Percentiles rank a stretch among this genome's conserved stretches.
These are phyloP conservation scores for Cisticola juncidis DNA, from an alignment of 2,113 vertebrate genomes.

Conservation along the genomic window DNA sequence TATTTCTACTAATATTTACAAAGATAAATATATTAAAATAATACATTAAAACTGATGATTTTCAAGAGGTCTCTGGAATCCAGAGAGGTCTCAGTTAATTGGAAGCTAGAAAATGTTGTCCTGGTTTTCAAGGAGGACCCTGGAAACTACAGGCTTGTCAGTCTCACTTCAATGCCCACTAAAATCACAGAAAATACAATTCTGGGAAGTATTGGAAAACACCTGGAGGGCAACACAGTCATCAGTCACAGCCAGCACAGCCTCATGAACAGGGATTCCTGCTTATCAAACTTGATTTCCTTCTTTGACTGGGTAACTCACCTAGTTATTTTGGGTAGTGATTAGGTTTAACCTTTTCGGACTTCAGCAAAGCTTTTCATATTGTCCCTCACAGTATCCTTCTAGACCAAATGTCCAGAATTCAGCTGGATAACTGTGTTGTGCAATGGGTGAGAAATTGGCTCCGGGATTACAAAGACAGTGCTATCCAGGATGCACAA, in stretches of 20 bases:
- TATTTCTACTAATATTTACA: not conserved
- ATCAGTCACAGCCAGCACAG: not conserved
- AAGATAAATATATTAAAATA: not conserved
- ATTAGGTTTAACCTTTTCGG: not conserved
- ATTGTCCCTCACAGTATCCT: not conserved
- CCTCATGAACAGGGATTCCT: not conserved
- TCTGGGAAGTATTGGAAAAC: not conserved
- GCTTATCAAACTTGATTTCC: not conserved
- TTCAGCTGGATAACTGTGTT: accelerated
- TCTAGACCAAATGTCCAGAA: not conserved
- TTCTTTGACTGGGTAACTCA: not conserved
- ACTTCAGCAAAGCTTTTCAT: not conserved
- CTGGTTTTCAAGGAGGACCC: not conserved
- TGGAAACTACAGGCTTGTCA: not conserved
- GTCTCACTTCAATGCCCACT: not conserved
- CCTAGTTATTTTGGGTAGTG: not conserved
- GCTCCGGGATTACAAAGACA: not conserved
- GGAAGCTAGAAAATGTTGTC: not conserved
- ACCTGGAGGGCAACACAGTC: not conserved
- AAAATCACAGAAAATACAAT: not conserved
- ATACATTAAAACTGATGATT: not conserved
- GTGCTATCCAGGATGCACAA: not conserved
- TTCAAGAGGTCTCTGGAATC: not conserved
- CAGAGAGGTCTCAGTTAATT: not conserved
- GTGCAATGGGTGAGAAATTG: not conserved